A percentile compares a stretch with the other conserved stretches of the same genome.
Conservation (phyloP, 2,797 vertebrate genomes). For the Crax fasciolata region DNA sequence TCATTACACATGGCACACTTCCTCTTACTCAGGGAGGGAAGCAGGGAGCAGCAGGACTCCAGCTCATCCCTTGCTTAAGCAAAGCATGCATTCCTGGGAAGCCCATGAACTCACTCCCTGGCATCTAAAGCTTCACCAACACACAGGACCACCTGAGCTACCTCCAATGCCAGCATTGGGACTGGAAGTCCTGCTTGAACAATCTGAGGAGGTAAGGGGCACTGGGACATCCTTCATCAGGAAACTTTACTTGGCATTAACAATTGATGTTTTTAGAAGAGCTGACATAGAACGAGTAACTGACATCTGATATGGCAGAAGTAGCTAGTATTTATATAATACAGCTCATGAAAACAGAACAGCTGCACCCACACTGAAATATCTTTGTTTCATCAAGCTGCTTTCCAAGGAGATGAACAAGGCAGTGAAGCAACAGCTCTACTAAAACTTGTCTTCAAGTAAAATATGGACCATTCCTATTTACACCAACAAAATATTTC, state of each 20-base stretch:
- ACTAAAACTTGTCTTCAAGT: not conserved
- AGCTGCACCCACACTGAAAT: not conserved
- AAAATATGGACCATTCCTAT: fast-evolving
- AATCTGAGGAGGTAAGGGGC: fast-evolving
- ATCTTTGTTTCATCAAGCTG: not conserved
- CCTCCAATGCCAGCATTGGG: not conserved
- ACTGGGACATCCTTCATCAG: not conserved
- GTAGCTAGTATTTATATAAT: not conserved
- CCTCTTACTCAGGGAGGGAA: not conserved
- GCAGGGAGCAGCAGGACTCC: not conserved
- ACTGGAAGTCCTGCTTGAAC: not conserved
- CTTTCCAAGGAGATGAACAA: not conserved
- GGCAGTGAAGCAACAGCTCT: not conserved
- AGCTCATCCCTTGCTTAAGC: not conserved
- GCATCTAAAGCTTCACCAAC: not conserved
- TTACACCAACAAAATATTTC: not conserved
- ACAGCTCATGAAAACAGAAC: not conserved
- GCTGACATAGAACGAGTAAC: not conserved
- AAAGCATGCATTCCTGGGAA: fast-evolving
- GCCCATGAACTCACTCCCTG: not conserved
- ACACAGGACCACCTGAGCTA: not conserved
- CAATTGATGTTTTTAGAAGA: not conserved
- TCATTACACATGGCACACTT: not conserved
- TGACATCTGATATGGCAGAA: not conserved
- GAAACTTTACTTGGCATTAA: not conserved